Base-by-base conservation (phyloP, 2,888 invertebrate genomes). In the Idaea dimidiata region DNA sequence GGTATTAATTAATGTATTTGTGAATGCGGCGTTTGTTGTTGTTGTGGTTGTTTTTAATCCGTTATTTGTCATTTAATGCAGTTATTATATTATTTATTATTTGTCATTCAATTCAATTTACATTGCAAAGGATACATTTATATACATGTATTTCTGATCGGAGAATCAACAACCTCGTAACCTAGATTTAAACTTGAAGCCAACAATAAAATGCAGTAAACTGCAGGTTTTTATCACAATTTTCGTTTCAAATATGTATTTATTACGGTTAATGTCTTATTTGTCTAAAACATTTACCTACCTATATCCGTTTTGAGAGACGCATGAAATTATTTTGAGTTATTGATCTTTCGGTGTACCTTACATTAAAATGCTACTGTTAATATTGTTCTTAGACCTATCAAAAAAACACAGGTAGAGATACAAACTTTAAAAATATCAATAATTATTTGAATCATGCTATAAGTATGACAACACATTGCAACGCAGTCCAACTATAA, bases 131-230 rank as follows among this genome's bases (percentile, higher is more conserved):
- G 62, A 67, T 0, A 8, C 8, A 43, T 24, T 24, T 24, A 24
- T 24, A 24, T 24, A 24, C 24, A 68, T 63, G 60, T 59, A 61
- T 60, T 65, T 57, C 66, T 63, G 60, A 63, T 65, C 61, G 59
- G 54, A 62, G 65, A 64, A 64, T 67, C 68, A 70, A 70, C 65
- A 67, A 72, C 71, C 70, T 66, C 66, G 63, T 72, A 68, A 72
- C 68, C 70, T 72, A 69, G 66, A 70, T 68, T 62, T 66, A 67
- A 66, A 67, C 66, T 67, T 72, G 66, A 66, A 60, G 62, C 64
- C 24, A 62, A 62, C 32, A 66, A 66, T 67, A 66, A 67, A 61
- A 60, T 66, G 65, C 65, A 68, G 58, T 63, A 63, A 66, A 64
- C 67, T 70, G 64, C 66, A 56, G 63, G 65, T 65, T 62, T 60